Evolutionary conservation across 1,140 invertebrate species (phyloP).

Genomic region (Dinothrombium tinctorium): DNA sequence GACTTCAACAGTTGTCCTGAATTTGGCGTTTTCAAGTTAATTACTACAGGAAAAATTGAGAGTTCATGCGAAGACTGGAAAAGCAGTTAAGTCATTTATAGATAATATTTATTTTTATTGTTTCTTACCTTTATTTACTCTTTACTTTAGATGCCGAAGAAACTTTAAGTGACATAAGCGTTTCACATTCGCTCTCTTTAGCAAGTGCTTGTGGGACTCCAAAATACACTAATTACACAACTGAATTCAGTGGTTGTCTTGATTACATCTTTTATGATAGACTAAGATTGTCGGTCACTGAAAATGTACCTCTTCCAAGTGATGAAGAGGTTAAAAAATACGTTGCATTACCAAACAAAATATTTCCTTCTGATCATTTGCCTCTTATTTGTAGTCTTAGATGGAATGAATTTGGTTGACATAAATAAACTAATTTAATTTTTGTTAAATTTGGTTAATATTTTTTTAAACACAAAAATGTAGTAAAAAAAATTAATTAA

Average conservation of each 20-base stretch:
- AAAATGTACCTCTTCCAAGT: conserved; percentile 45
- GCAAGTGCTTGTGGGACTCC: conserved; percentile 24
- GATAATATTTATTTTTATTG: conserved; percentile 1
- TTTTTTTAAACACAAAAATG: too few relatives aligned
- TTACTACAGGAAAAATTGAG: conserved; percentile 35
- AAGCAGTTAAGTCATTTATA: conserved; percentile 35
- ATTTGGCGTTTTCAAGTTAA: conserved; percentile 46
- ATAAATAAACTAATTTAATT: too few relatives aligned
- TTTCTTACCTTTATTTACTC: conserved; percentile 2
- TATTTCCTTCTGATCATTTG: conserved; percentile 78
- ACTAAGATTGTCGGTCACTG: conserved; percentile 5
- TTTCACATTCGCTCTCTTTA: conserved; percentile 36
- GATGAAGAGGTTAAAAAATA: conserved; percentile 41
- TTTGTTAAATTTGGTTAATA: too few relatives aligned
- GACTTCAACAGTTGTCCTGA: conserved; percentile 69
- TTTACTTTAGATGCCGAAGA: conserved; percentile 32
- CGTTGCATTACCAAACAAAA: conserved; percentile 51
- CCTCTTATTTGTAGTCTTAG: conserved; percentile 54
- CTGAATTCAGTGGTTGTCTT: conserved; percentile 54
- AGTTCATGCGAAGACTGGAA: conserved; percentile 40
- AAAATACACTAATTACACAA: conserved; percentile 61
- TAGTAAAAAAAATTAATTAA: too few relatives aligned
- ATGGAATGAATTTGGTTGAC: too few relatives aligned
- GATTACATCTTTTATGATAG: conserved; percentile 52
- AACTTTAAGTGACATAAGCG: conserved; percentile 35